Base-by-base conservation (phyloP, 2,797 vertebrate species). In the Gastrophryne carolinensis region DNA sequence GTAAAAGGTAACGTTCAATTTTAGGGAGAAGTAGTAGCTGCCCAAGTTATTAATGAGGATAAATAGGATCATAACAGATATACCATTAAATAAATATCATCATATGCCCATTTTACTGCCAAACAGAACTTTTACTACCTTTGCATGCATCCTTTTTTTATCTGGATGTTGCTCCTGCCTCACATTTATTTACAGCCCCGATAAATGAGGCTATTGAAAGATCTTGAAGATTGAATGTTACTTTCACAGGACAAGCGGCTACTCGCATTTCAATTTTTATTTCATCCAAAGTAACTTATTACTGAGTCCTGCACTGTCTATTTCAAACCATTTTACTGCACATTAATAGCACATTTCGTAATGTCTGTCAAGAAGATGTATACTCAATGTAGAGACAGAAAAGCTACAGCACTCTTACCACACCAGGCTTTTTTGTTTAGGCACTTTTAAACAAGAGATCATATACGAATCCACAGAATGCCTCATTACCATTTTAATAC, bases 181-280 rank as follows among this genome's bases (percentile, higher is more conserved):
- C 29, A 57, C 47, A 11, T 37, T 57, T 49, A 77, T 77, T 77
- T 77, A 77, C 66, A 77, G n/a, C 52, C 34, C 39, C 50, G 57
- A 77, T 77, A 77, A 77, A 77, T 29, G 58, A 30, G 50, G 57
- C 37, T 57, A 71, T 64, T 56, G 50, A 50, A 77, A 39, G 63
- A 70, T 77, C 49, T 27, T 71, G 29, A 77, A 77, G 74, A 77
- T 77, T 71, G 74, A 77, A 77, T 64, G 37, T 57, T 77, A 71
- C 74, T 77, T 71, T 77, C 74, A 77, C 58, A 37, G 47, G 67
- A 77, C 74, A 77, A 77, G 70, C 64, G 74, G 67, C 66, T 57
- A 64, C 67, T 71, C 74, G 29, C 74, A 63, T 77, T 77, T 77
- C 74, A 77, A 64, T 62, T 77, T 76, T 71, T 77, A 77, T 77